Base-by-base conservation (phyloP, 2,113 vertebrate species). In the Epinephelus lanceolatus region DNA sequence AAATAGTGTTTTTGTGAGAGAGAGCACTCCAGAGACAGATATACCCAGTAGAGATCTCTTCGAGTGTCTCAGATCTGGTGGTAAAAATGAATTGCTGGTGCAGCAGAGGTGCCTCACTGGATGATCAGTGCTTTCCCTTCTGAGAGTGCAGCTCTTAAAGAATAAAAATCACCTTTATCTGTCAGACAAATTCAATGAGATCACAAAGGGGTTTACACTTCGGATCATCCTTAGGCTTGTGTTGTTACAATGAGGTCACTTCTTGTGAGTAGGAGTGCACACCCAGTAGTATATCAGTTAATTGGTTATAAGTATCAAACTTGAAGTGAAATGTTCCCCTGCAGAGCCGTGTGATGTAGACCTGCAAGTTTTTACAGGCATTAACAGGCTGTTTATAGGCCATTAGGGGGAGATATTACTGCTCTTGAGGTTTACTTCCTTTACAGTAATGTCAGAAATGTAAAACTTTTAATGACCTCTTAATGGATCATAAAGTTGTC, bases 1-100 rank as follows among this genome's bases (percentile, higher is more conserved):
- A 71, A 40, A 53, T 19, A 12, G 71, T 68, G 77, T 69, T 69
- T 72, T 66, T 71, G 62, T 47, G 63, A 12, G 18, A 52, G 40
- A 23, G 60, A 10, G 53, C 42, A 69, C 85, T 80, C 76, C 1
- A 62, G 89, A 76, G 83, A 84, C 56, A n/a, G 25, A 77, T 51
- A 40, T 42, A 40, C 78, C 71, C 59, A 3, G 53, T 11, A 42
- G 77, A 79, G 68, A 83, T 71, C 57, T 76, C 66, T 84, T 51
- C 7, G 19, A 71, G 70, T 57, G 71, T 75, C 77, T 90, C 21
- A 84, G 85, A 87, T 87, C 56, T 67, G 72, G 8, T 62, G 73
- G 76, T 65, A 60, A 56, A 76, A 86, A 84, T 55, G 59, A 75
- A 76, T 15, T 67, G 79, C 51, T 70, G 73, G 52, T 71, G 23